These are phyloP conservation scores for Eilema caniola DNA, from an alignment of 2,888 invertebrate species.

Conservation along the genomic window DNA sequence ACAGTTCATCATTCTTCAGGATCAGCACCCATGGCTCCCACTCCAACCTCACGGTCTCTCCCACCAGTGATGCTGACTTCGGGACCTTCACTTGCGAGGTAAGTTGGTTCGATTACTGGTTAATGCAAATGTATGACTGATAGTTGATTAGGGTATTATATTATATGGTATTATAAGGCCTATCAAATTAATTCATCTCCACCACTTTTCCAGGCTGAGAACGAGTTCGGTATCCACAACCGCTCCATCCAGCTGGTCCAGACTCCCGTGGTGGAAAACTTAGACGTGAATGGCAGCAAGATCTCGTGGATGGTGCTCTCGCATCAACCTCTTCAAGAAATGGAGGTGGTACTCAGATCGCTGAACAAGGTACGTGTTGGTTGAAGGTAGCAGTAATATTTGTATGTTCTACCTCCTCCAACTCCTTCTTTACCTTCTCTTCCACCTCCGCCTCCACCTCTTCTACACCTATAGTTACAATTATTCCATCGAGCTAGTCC, in stretches of 20 bases:
- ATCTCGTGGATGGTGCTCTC: conserved; percentile 72
- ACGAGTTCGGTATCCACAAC: conserved; percentile 70
- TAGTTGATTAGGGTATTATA: too few species aligned
- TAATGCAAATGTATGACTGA: not conserved
- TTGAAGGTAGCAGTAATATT: too few species aligned
- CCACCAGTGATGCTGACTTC: conserved; percentile 66
- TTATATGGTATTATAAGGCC: too few species aligned
- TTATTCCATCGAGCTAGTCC: conserved; percentile 75
- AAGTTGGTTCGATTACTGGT: conserved; percentile 26
- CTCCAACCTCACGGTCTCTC: conserved; percentile 74
- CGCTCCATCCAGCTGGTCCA: conserved; percentile 74
- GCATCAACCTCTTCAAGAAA: conserved; percentile 66
- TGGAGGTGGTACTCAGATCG: conserved; percentile 64
- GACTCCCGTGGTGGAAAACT: conserved; percentile 68
- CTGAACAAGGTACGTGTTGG: conserved; percentile 42
- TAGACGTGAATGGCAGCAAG: conserved; percentile 63
- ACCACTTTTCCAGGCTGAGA: conserved; percentile 67
- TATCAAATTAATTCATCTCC: too few species aligned
- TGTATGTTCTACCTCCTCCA: too few species aligned
- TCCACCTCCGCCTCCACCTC: too few species aligned
- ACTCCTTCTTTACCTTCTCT: not conserved
- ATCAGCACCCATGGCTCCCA: conserved; percentile 61
- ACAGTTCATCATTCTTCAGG: conserved; percentile 54
- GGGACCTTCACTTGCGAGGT: conserved; percentile 80
- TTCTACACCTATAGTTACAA: too few species aligned